These are phyloP conservation scores for Patella ulyssiponensis DNA, from an alignment of 2,888 invertebrate genomes.

Conservation along the genomic window DNA sequence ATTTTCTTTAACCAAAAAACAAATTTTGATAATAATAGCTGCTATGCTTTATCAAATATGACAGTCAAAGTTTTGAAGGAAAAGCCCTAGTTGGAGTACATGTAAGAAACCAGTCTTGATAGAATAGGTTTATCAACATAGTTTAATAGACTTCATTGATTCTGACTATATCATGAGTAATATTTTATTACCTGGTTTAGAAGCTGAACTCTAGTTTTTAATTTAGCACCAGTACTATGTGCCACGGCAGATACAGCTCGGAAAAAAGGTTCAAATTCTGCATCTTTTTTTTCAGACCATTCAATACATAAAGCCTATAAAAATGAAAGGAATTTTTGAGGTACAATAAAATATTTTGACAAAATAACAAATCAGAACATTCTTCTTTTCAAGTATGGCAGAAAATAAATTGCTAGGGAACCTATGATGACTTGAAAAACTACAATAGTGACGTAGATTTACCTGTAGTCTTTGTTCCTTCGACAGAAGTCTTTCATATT, in stretches of 20 bases:
- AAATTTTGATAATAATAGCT: too few species aligned
- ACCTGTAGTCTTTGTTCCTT: slow-evolving; percentile 72
- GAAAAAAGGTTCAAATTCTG: slow-evolving; percentile 67
- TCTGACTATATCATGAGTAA: too few species aligned
- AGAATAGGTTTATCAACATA: too few species aligned
- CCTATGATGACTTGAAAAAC: not conserved
- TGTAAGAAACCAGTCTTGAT: too few species aligned
- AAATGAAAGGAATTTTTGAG: slow-evolving; percentile 6
- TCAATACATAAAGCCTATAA: slow-evolving; percentile 64
- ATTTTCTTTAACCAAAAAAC: too few species aligned
- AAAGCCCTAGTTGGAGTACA: too few species aligned
- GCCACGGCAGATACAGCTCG: slow-evolving; percentile 68
- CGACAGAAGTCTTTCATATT: slow-evolving; percentile 68
- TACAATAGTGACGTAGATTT: slow-evolving; percentile 21
- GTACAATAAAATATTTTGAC: not conserved
- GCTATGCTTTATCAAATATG: too few species aligned
- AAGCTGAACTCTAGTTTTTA: slow-evolving; percentile 68
- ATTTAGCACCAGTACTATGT: slow-evolving; percentile 68
- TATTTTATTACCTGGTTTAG: slow-evolving; percentile 63
- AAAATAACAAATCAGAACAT: not conserved
- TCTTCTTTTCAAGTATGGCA: not conserved
- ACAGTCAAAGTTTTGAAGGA: too few species aligned
- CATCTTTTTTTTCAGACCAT: slow-evolving; percentile 67
- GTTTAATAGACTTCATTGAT: too few species aligned
- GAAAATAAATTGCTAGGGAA: not conserved